Evolutionary conservation across 2,113 vertebrate genomes (phyloP).

Genomic region (Platysteira castanea): DNA sequence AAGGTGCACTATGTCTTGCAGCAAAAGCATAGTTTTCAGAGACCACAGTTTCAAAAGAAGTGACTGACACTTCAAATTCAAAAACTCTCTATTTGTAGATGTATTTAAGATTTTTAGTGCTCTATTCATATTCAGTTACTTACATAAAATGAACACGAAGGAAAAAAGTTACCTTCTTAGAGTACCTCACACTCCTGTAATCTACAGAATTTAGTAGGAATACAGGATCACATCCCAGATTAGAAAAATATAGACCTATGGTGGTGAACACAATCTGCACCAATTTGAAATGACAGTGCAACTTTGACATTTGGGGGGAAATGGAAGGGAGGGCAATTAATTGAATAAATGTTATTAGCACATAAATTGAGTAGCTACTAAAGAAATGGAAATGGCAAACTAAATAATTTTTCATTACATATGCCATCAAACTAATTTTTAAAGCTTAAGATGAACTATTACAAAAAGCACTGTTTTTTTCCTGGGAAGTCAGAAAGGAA

Average conservation of each 20-base stretch:
- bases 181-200: not conserved
- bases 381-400: not conserved
- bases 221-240: not conserved
- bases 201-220: not conserved
- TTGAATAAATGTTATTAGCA: not conserved
- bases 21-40: not conserved
- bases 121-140: not conserved
- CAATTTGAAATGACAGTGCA: not conserved
- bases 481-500: not conserved
- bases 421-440: not conserved
- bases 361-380: not conserved
- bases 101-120: not conserved
- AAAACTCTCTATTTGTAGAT: not conserved
- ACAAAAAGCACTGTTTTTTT: not conserved
- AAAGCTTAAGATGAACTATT: not conserved
- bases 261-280: not conserved
- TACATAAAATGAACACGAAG: not conserved
- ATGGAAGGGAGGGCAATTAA: fast-evolving
- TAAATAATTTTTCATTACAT: not conserved
- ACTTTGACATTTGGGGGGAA: not conserved
- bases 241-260: not conserved
- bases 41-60: not conserved
- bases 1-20: not conserved
- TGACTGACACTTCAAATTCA: not conserved
- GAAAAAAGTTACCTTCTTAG: not conserved